Evolutionary conservation across 2,888 invertebrate genomes (phyloP), one percentile per base, ranked within the genome.

Genomic region (Nipponacmea schrenckii): DNA sequence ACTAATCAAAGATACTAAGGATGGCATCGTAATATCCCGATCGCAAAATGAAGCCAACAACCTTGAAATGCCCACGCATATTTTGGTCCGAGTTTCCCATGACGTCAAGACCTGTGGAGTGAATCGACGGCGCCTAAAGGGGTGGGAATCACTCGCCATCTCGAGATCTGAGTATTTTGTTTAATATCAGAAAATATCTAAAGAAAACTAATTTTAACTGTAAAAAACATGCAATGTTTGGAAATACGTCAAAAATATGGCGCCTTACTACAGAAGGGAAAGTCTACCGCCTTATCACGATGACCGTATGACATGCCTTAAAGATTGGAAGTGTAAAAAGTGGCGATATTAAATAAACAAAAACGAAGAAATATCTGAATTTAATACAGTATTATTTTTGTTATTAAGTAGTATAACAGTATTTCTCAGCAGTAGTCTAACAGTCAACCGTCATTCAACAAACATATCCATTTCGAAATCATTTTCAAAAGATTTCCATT

Each of bases 161-260:
- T 56, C 24, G 56, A 56, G 56, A 56, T 56, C 56, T 56, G 56
- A 56, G 56, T 56, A 56, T 56, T 56, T 56, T 56, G 56, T 56
- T 56, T 24, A 56, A 56, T 56, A 56, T 56, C 56, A 56, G 56
- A 56, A 56, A 56, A 56, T 56, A 56, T 56, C 56, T 56, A 15
- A 56, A 56, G 56, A 56, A 56, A 56, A 56, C 56, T 56, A 56
- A 24, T 39, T 56, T 56, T 56, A 56, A 24, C 20, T 24, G 56
- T 56, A 56, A 56, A 56, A 56, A 56, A 56, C 20, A 56, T 20
- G 56, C 24, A 56, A 56, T 56, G 56, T 56, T 56, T 56, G 56
- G 24, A 56, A 56, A 56, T 56, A 56, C 56, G 56, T 56, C 56
- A 56, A 56, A 24, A 24, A 24, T 10, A 56, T 56, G 56, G 56